These are phyloP conservation scores for Danio tinwini DNA, from an alignment of 2,797 vertebrate genomes.

Conservation along the genomic window DNA sequence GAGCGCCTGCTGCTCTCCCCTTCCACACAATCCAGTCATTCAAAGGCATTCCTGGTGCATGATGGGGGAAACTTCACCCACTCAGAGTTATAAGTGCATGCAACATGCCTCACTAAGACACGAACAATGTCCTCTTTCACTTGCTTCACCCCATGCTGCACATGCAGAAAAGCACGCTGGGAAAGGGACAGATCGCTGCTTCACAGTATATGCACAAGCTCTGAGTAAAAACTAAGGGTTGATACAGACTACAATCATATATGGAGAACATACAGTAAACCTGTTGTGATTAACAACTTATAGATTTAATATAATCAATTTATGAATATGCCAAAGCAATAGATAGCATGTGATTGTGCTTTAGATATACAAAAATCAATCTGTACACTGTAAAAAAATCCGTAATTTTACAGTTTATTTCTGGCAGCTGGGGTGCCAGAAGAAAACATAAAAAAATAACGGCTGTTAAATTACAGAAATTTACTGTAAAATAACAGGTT, in stretches of 20 bases:
- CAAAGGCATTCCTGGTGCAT: constrained; percentile 77
- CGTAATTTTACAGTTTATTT: no score
- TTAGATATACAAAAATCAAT: not conserved
- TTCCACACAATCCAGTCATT: constrained; percentile 65
- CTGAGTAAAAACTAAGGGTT: constrained; percentile 56
- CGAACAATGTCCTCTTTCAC: constrained; percentile 93
- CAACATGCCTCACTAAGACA: constrained; percentile 74
- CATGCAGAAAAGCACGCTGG: constrained; percentile 41
- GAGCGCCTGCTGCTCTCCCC: constrained; percentile 21
- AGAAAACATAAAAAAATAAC: no score
- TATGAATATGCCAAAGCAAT: not conserved
- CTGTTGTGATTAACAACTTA: not conserved
- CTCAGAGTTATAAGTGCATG: constrained; percentile 78
- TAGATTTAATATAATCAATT: not conserved
- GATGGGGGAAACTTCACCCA: constrained; percentile 77
- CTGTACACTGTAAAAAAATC: no score
- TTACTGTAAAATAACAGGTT: no score
- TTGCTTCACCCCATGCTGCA: constrained; percentile 52
- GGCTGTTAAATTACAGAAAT: no score
- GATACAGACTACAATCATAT: not conserved
- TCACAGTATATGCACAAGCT: constrained; percentile 57
- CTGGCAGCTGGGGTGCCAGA: no score
- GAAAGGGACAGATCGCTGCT: constrained; percentile 8
- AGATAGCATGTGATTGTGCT: not conserved
- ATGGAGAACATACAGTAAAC: constrained; percentile 22